Conservation (phyloP, 2,888 invertebrate species). For the Microctonus hyperodae region DNA sequence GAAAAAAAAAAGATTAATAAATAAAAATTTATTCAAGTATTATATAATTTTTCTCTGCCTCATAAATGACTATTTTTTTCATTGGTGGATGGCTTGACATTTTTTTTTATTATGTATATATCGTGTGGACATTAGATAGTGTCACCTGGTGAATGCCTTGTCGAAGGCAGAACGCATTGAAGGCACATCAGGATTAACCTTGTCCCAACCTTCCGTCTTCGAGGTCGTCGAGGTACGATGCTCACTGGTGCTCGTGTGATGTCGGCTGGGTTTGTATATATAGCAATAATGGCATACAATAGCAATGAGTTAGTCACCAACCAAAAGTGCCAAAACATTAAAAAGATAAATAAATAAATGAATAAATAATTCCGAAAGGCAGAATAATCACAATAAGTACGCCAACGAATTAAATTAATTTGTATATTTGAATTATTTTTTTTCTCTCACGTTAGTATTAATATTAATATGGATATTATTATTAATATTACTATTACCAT, state of each 20-base stretch:
- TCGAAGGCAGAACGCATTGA: slow-evolving; percentile 60
- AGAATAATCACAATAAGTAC: neutral
- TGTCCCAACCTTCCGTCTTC: slow-evolving; percentile 59
- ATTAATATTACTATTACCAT: too few relatives aligned
- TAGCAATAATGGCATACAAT: slow-evolving; percentile 25
- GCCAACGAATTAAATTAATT: too few relatives aligned
- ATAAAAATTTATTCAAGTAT: too few relatives aligned
- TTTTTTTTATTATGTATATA: slow-evolving; percentile 31
- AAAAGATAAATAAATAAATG: neutral
- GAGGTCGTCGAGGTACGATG: slow-evolving; percentile 59
- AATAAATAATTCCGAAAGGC: neutral
- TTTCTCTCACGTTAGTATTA: too few relatives aligned
- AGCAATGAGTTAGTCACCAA: slow-evolving; percentile 41
- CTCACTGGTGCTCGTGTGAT: slow-evolving; percentile 61
- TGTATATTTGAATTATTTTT: too few relatives aligned
- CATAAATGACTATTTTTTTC: neutral
- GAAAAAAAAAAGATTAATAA: neutral
- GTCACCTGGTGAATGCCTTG: slow-evolving; percentile 62
- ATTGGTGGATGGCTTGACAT: too few relatives aligned
- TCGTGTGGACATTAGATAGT: slow-evolving; percentile 35
- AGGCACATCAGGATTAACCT: slow-evolving; percentile 51
- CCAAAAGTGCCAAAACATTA: slow-evolving; percentile 42
- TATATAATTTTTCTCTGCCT: neutral
- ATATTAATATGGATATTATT: too few relatives aligned
- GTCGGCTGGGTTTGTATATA: slow-evolving; percentile 51